Percentiles rank a stretch among this genome's conserved stretches.
Evolutionary conservation across 2,113 vertebrate species (phyloP).

Genomic region (Holacanthus passer): DNA sequence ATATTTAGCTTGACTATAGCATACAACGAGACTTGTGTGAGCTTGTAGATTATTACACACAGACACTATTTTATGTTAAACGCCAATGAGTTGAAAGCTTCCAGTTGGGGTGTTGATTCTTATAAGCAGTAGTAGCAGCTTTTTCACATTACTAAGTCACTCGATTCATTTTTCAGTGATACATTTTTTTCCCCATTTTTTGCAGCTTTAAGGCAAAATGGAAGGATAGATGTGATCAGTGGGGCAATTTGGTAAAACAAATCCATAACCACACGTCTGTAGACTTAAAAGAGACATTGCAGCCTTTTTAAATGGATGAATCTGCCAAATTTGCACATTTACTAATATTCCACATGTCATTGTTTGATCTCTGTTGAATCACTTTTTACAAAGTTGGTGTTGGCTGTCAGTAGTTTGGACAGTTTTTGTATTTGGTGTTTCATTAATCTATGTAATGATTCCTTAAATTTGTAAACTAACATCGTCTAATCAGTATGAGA

Average conservation of each 20-base stretch:
- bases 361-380: background rate
- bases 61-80: background rate
- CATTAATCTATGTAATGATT: background rate
- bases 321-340: background rate
- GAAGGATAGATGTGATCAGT: background rate
- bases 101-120: background rate
- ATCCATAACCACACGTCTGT: background rate
- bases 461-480: background rate
- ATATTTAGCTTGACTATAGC: background rate
- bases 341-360: background rate
- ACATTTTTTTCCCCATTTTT: background rate
- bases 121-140: background rate
- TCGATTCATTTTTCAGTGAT: background rate
- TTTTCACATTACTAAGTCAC: slow-evolving; percentile 1
- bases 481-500: background rate
- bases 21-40: background rate
- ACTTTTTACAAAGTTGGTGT: background rate
- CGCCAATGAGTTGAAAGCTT: slow-evolving; percentile 10
- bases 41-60: background rate
- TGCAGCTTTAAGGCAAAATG: background rate
- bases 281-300: background rate
- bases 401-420: background rate
- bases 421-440: background rate
- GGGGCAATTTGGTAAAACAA: background rate
- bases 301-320: background rate